Percentiles rank a stretch among this genome's conserved stretches.
These are phyloP conservation scores for Ophioderma brevispina DNA, from an alignment of 35 echinoderm and acorn worm genomes.

Conservation along the genomic window DNA sequence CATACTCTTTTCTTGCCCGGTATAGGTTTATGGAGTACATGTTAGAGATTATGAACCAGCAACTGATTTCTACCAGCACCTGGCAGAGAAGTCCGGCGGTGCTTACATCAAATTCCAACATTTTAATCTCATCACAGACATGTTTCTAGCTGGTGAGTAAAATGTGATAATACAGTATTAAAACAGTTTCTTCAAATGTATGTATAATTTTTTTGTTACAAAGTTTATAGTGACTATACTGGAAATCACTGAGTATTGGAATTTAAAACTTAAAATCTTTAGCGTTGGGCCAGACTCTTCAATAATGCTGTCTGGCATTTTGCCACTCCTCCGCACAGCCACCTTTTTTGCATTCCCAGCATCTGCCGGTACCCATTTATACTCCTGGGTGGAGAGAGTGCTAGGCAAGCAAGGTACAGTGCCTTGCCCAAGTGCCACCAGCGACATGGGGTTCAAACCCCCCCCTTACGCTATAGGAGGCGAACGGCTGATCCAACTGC, in stretches of 20 bases:
- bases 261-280: background rate
- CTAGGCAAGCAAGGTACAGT: too few species aligned
- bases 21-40: slow-evolving; percentile 76
- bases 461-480: too few species aligned
- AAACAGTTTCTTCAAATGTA: background rate
- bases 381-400: too few species aligned
- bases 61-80: slow-evolving; percentile 55
- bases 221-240: background rate
- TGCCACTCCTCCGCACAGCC: background rate
- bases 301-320: background rate
- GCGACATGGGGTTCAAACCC: too few species aligned
- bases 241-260: background rate
- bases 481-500: too few species aligned
- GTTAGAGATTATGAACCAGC: background rate
- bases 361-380: too few species aligned
- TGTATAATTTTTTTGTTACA: too few species aligned
- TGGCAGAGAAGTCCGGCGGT: slow-evolving; percentile 59
- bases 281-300: background rate
- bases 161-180: background rate
- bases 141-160: slow-evolving; percentile 80
- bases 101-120: slow-evolving; percentile 75
- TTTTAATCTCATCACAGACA: slow-evolving; percentile 68
- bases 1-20: too few species aligned
- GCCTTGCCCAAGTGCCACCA: too few species aligned
- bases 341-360: too few species aligned